A percentile compares a stretch with the other conserved stretches of the same genome.
These are phyloP conservation scores for Caenorhabditis drosophilae DNA, from an alignment of 2,888 invertebrate species.

Conservation along the genomic window DNA sequence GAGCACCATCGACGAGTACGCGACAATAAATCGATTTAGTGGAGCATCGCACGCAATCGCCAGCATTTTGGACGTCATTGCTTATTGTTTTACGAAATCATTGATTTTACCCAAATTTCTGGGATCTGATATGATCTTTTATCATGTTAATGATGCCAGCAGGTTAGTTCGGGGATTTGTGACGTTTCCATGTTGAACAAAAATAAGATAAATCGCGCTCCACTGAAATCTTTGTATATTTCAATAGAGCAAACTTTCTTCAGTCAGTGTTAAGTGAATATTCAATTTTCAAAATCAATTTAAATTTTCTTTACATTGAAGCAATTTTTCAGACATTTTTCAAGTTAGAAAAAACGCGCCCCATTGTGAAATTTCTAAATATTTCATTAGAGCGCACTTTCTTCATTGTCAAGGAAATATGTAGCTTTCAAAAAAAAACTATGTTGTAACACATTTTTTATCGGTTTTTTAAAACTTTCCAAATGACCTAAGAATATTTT, in stretches of 20 bases:
- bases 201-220: neutral
- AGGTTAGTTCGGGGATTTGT: conserved; percentile 8
- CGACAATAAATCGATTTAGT: conserved; percentile 12
- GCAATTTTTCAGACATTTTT: no score
- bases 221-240: no score
- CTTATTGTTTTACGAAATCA: conserved; percentile 14
- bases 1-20: conserved; percentile 29
- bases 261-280: neutral
- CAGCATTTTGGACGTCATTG: conserved; percentile 13
- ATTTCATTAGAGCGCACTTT: no score
- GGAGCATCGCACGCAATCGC: conserved; percentile 21
- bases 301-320: no score
- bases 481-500: no score
- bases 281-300: neutral
- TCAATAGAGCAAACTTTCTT: no score
- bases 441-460: no score
- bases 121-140: conserved; percentile 33
- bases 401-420: no score
- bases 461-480: no score
- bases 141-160: conserved; percentile 36
- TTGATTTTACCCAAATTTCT: conserved; percentile 28
- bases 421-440: no score
- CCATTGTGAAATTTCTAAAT: no score
- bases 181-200: neutral
- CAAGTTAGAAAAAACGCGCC: no score